These are phyloP conservation scores for Siphamia tubifer DNA, from an alignment of 2,113 vertebrate genomes.

Conservation along the genomic window DNA sequence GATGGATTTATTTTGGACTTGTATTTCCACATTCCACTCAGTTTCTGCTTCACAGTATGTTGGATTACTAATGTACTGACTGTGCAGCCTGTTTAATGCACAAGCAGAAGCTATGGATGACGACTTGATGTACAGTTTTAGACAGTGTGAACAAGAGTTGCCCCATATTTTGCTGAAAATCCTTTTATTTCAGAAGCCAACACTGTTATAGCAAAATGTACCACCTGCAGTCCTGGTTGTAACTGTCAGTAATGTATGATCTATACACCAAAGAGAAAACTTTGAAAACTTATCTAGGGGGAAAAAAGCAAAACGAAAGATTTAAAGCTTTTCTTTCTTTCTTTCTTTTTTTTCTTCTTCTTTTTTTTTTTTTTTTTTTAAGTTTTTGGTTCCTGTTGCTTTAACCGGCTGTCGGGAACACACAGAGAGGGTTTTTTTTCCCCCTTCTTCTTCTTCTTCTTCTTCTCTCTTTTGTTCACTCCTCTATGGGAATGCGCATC, in stretches of 20 bases:
- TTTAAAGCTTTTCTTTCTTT: conserved; percentile 32
- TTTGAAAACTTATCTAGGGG: neutral
- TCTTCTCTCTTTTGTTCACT: conserved; percentile 46
- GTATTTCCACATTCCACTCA: neutral
- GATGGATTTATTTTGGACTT: neutral
- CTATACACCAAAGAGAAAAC: neutral
- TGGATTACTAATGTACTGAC: neutral
- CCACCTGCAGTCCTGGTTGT: neutral
- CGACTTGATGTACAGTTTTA: neutral
- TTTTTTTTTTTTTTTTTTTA: too few species aligned
- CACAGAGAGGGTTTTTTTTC: conserved; percentile 8
- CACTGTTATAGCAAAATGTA: neutral
- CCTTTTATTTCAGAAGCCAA: neutral
- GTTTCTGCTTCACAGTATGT: neutral
- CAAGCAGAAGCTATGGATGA: neutral
- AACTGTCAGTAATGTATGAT: conserved; percentile 4
- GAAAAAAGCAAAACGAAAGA: neutral
- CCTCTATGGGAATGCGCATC: conserved; percentile 53
- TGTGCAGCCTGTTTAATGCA: neutral
- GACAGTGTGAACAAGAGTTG: neutral
- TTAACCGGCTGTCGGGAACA: conserved; percentile 49
- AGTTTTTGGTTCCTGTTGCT: conserved; percentile 45
- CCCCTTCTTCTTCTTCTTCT: neutral
- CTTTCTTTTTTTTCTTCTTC: too few species aligned
- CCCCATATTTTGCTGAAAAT: neutral